Evolutionary conservation across 2,888 invertebrate genomes (phyloP).

Genomic region (Amblyteles armatorius): DNA sequence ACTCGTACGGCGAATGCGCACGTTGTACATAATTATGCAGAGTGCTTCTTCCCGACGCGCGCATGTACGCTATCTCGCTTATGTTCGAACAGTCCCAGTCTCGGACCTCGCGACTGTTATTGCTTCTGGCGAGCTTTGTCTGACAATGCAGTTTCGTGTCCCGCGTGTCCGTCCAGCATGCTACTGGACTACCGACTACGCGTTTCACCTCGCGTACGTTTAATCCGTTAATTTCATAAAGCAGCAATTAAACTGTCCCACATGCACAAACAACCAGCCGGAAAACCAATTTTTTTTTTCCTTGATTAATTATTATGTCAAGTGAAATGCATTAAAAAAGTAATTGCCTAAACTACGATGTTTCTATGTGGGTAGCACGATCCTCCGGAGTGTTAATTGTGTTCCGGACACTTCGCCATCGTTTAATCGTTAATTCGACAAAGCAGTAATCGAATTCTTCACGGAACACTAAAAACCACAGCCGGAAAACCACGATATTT

Average conservation of each 20-base stretch:
- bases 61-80: constrained; percentile 13
- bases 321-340: neutral
- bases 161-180: constrained; percentile 12
- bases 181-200: constrained; percentile 45
- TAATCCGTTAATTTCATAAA: too few relatives aligned
- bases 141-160: constrained; percentile 61
- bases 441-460: too few relatives aligned
- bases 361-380: too few relatives aligned
- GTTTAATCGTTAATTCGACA: too few relatives aligned
- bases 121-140: constrained; percentile 51
- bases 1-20: constrained; percentile 9
- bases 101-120: neutral
- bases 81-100: constrained; percentile 6
- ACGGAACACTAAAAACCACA: too few relatives aligned
- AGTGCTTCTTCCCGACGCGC: constrained; percentile 32
- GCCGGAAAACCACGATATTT: too few relatives aligned
- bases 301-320: too few relatives aligned
- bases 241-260: too few relatives aligned
- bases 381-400: too few relatives aligned
- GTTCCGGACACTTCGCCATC: too few relatives aligned
- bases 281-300: neutral
- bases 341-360: neutral
- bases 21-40: constrained; percentile 55
- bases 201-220: neutral
- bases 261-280: too few relatives aligned